Evolutionary conservation across 2,888 invertebrate species (phyloP).

Genomic region (Balanococcus diminutus): DNA sequence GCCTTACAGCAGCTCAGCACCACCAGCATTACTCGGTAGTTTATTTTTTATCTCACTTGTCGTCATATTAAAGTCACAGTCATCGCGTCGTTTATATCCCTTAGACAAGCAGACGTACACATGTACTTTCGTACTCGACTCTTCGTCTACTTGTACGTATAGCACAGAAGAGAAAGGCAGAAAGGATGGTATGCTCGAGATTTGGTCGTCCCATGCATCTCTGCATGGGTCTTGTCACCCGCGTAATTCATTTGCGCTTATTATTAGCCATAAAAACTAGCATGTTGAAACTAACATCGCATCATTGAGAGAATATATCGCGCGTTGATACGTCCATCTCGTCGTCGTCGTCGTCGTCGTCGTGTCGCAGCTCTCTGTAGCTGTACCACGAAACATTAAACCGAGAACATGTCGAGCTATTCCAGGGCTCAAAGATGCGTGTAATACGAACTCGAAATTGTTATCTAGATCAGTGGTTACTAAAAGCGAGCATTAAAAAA

Average conservation of each 20-base stretch:
- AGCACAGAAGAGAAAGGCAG: background rate
- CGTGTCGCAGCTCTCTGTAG: background rate
- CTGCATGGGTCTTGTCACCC: conserved; percentile 40
- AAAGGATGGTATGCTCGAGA: background rate
- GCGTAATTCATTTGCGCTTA: conserved; percentile 38
- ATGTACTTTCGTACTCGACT: no score
- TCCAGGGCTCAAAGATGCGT: background rate
- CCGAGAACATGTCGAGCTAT: background rate
- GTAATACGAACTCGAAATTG: background rate
- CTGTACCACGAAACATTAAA: background rate
- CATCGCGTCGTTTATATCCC: background rate
- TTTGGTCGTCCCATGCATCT: background rate
- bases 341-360: background rate
- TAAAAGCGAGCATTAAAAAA: background rate
- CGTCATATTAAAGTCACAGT: background rate
- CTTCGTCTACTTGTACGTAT: background rate
- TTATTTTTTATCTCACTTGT: background rate
- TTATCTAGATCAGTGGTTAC: conserved; percentile 33
- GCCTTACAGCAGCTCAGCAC: no score
- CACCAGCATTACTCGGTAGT: background rate
- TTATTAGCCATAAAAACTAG: conserved; percentile 34
- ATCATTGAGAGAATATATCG: background rate
- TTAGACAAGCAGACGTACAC: background rate
- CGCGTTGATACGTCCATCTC: background rate
- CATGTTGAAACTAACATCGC: background rate